Evolutionary conservation across 1,140 invertebrate species (phyloP), one percentile per base, ranked within the genome.

Genomic region (Drosophila tsacasi): DNA sequence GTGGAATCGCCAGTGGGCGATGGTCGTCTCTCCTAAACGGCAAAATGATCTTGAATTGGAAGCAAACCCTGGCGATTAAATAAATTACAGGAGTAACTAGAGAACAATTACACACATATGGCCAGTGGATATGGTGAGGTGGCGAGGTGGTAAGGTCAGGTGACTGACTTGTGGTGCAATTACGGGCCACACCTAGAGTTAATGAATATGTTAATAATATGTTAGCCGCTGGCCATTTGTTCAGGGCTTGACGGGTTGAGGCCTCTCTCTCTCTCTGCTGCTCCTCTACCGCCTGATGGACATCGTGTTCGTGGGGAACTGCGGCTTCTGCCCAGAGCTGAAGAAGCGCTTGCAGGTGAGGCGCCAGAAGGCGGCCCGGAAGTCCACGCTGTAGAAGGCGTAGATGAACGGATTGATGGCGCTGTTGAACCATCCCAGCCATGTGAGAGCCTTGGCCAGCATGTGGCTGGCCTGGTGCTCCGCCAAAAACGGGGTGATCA

Each of bases 361-460:
- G 64, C 96, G 94, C 96, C 96, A 97, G 81, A 98, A 97, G 0
- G 97, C 97, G 62, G 96, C 94, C 77, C 97, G 95, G 92, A 98
- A 98, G 90, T 97, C 96, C 0, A 95, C 95, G 78, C 96, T 97
- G 91, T 97, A 97, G 85, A 97, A 97, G n/a, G 97, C 97, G 83
- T 97, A 97, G 79, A 97, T 97, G 83, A 97, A 97, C 0, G 97
- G 97, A 93, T 97, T 97, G 58, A 97, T 97, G 2, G 96, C 96
- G 7, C 97, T 98, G 93, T 99, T 99, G 67, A 98, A 96, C 96
- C 98, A 98, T 1, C 96, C 98, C 40, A 98, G 94, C 98, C 98
- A 99, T 0, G 97, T 98, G 39, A 98, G 93, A 46, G 97, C 95
- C 49, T 95, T 95, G 95, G 97, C 97, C 17, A 97, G 93, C 21